Base-by-base conservation (phyloP, 2,113 vertebrate species). In the Proteles cristata region DNA sequence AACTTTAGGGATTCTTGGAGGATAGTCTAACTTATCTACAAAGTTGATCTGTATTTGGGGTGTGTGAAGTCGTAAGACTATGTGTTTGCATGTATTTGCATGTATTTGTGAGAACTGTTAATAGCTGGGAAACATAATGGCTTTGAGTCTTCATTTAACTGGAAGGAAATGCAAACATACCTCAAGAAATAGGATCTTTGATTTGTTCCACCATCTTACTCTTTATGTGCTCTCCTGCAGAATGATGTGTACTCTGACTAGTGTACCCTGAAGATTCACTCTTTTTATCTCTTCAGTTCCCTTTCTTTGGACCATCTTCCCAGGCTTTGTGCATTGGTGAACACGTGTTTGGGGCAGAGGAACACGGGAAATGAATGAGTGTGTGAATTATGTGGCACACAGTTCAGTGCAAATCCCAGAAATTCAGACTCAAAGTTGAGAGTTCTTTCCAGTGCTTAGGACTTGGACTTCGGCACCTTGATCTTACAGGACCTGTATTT, bases 311-410 rank as follows among this genome's bases (percentile, higher is more conserved):
- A 4, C 68, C 23, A 31, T 10, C 3, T 4, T 31, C 26, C 33
- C 14, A 9, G 58, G 7, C 11, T 65, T 28, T 9, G 55, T n/a
- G 15, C 3, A 0, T 28, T 1, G 45, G 28, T 61, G 17, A 45
- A 28, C 0, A 1, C 2, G 7, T 39, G 39, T 45, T 58, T 45
- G 43, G 28, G 31, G 25, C 10, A 39, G 39, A 63, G 28, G 1
- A 9, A 55, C 14, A 4, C 9, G 6, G 4, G 17, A 10, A 3
- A 0, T 15, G 21, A 63, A 14, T 50, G 71, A 6, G 12, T 11
- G 0, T 15, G 17, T 31, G 63, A 43, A n/a, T 8, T 14, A 14
- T 0, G 0, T 17, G 0, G 17, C n/a, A 9, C 28, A 31, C 53
- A 17, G 48, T 48, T 25, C 23, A 4, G 28, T 2, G 14, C 1